Conservation (phyloP, 2,113 vertebrate genomes). For the Ploceus nigricollis region DNA sequence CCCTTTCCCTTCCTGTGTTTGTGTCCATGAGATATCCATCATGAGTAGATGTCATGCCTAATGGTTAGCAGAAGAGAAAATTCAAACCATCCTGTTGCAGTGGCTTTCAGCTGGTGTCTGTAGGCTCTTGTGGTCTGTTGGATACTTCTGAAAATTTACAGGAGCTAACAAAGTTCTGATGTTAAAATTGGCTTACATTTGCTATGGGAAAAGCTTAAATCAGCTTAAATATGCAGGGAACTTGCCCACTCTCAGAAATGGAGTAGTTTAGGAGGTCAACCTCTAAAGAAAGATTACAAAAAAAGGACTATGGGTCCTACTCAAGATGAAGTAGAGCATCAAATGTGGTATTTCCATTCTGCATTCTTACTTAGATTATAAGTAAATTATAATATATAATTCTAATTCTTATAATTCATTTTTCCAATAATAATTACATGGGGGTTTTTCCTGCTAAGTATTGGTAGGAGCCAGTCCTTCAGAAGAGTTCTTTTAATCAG, state of each 20-base stretch:
- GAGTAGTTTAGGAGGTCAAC: neutral
- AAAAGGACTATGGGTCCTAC: neutral
- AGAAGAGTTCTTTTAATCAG: neutral
- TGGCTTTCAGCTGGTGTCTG: neutral
- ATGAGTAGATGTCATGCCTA: neutral
- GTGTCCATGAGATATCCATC: neutral
- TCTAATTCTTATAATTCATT: too few species aligned
- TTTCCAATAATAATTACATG: neutral
- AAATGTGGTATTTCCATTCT: neutral
- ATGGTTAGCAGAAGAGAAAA: neutral
- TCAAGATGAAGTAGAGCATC: neutral
- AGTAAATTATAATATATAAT: too few species aligned
- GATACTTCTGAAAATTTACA: neutral
- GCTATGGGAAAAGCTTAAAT: neutral
- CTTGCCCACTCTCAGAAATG: neutral
- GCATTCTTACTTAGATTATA: neutral
- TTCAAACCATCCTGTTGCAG: neutral
- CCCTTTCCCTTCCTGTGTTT: neutral
- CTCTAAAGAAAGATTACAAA: neutral
- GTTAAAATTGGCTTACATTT: neutral
- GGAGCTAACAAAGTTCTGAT: neutral
- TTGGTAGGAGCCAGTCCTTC: neutral
- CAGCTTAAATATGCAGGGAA: neutral
- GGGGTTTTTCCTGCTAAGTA: accelerated
- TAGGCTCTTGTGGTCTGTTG: neutral